Evolutionary conservation across 2,888 invertebrate genomes (phyloP).

Genomic region (Hymenopus coronatus): DNA sequence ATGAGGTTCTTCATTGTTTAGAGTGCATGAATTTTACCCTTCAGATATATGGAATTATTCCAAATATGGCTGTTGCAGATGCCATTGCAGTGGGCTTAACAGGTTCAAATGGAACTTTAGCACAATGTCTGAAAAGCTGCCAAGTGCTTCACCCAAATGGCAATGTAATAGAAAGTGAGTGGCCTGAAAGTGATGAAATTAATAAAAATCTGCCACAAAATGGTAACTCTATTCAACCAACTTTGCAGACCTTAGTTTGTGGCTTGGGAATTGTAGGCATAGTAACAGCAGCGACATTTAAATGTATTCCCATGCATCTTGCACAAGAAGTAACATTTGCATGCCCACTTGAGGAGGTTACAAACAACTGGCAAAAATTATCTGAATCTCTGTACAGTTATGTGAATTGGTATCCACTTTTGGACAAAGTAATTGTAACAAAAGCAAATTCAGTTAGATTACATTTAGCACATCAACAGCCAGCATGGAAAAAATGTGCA

Average conservation of each 20-base stretch:
- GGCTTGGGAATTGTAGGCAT: conserved; percentile 28
- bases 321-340: conserved; percentile 28
- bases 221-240: not conserved
- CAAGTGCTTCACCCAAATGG: conserved; percentile 25
- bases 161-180: conserved; percentile 13
- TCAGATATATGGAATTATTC: conserved; percentile 28
- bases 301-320: conserved; percentile 23
- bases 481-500: conserved; percentile 25
- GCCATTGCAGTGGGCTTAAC: conserved; percentile 29
- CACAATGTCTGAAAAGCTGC: conserved; percentile 25
- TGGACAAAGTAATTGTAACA: conserved; percentile 28
- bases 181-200: conserved; percentile 21
- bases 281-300: conserved; percentile 22
- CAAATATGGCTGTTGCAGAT: conserved; percentile 28
- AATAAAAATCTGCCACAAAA: not conserved
- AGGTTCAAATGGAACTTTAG: conserved; percentile 28
- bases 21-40: conserved; percentile 23
- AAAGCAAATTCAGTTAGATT: conserved; percentile 21
- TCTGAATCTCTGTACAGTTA: conserved; percentile 21
- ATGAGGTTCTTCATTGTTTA: conserved; percentile 19
- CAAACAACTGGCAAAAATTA: conserved; percentile 18
- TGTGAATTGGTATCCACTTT: conserved; percentile 29
- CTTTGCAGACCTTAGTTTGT: conserved; percentile 27
- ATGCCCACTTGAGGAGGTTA: conserved; percentile 16
- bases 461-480: conserved; percentile 21